These are phyloP conservation scores for Drosophila nr. medialis DNA, from an alignment of 2,888 invertebrate species.

Conservation along the genomic window DNA sequence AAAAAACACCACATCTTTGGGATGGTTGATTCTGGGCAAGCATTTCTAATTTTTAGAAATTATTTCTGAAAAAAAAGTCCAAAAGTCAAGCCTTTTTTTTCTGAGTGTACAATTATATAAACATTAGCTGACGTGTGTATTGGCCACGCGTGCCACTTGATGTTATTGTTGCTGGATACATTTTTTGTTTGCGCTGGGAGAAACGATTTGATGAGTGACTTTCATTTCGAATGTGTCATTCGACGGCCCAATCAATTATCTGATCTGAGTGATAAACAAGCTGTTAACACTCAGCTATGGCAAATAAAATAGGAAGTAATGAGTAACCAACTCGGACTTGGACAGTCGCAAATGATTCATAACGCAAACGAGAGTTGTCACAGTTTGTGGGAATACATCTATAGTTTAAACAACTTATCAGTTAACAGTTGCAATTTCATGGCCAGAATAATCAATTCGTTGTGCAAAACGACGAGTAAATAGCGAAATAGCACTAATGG, in stretches of 20 bases:
- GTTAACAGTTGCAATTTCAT: not conserved
- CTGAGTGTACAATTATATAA: conserved; percentile 4
- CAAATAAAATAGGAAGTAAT: not conserved
- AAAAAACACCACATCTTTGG: no score
- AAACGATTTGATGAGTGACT: not conserved
- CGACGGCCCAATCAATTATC: not conserved
- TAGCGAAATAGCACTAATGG: not conserved
- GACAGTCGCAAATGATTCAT: not conserved
- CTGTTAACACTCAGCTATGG: conserved; percentile 7
- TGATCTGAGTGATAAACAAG: not conserved
- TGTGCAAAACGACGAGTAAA: not conserved
- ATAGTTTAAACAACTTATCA: not conserved
- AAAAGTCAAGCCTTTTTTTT: not conserved
- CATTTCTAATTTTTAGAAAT: not conserved
- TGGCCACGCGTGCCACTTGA: conserved; percentile 17
- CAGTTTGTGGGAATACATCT: not conserved
- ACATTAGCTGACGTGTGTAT: conserved; percentile 18
- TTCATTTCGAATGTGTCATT: not conserved
- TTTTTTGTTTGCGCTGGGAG: no score
- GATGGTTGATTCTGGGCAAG: no score
- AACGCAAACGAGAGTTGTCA: not conserved
- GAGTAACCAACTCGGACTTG: not conserved
- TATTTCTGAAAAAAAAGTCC: not conserved
- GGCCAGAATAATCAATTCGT: not conserved
- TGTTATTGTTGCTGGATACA: not conserved